A percentile compares a stretch with the other conserved stretches of the same genome.
Conservation (phyloP, 2,797 vertebrate species). For the Pitangus sulphuratus region DNA sequence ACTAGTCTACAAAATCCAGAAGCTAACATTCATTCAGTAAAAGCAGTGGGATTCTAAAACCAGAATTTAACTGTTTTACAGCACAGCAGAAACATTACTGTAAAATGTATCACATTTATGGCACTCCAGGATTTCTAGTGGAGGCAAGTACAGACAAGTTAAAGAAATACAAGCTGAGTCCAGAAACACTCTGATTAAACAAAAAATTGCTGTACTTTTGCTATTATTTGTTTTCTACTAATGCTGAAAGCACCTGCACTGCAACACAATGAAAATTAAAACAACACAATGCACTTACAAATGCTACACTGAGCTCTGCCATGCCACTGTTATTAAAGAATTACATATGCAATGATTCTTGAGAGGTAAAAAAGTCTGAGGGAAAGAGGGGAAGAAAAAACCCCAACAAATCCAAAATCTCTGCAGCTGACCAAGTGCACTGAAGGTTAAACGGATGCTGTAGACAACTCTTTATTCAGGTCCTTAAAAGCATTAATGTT, state of each 20-base stretch:
- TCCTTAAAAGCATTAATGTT: background rate
- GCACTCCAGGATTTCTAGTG: background rate
- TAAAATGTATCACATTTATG: background rate
- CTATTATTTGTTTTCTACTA: background rate
- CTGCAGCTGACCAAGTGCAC: background rate
- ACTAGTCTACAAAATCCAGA: background rate
- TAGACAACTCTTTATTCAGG: background rate
- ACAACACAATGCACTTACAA: background rate
- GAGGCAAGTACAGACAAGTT: background rate
- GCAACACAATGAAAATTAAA: background rate
- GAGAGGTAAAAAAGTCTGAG: background rate
- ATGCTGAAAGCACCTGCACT: background rate
- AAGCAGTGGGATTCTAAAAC: background rate
- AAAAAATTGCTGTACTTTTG: background rate
- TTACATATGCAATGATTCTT: background rate
- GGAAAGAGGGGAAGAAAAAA: background rate
- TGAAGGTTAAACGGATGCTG: background rate
- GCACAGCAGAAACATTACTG: background rate
- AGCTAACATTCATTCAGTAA: background rate
- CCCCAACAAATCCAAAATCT: background rate
- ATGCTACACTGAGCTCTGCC: background rate
- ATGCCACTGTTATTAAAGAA: background rate
- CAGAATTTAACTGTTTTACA: background rate
- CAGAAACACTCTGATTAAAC: background rate
- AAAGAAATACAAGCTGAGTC: background rate